Conservation (phyloP, 2,888 invertebrate species). For the Stramonita haemastoma region DNA sequence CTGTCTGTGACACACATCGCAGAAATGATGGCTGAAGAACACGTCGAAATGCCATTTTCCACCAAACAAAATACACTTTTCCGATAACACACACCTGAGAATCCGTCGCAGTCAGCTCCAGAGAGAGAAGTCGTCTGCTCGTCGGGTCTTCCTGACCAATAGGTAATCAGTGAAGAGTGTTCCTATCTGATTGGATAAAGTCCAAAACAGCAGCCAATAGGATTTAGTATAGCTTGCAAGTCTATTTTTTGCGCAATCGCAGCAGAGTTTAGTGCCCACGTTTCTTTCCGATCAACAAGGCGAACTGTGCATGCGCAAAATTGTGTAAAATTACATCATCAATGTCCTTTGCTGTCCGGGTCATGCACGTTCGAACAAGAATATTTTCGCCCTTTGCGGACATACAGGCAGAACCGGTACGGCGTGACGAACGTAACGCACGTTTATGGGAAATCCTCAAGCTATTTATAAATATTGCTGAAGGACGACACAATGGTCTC, state of each 20-base stretch:
- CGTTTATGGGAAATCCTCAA: neutral
- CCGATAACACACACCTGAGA: neutral
- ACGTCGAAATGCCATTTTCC: slow-evolving; percentile 18
- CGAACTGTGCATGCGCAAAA: neutral
- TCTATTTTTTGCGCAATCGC: neutral
- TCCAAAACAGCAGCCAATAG: neutral
- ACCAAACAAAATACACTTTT: neutral
- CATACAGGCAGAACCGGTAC: neutral
- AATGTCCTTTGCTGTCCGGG: neutral
- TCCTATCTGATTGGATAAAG: slow-evolving; percentile 12
- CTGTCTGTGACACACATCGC: slow-evolving; percentile 11
- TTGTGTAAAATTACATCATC: neutral
- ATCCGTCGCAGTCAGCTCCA: neutral
- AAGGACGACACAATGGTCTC: neutral
- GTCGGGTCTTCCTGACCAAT: neutral
- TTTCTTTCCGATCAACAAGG: neutral
- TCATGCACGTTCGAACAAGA: neutral
- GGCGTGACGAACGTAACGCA: neutral
- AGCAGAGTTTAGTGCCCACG: neutral
- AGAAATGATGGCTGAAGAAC: neutral
- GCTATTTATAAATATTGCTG: neutral
- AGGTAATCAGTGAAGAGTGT: neutral
- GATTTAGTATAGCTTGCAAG: neutral
- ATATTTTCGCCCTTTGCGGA: neutral
- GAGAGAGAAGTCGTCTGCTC: neutral